These are phyloP conservation scores for Chauna torquata DNA, from an alignment of 2,113 vertebrate species.

Conservation along the genomic window DNA sequence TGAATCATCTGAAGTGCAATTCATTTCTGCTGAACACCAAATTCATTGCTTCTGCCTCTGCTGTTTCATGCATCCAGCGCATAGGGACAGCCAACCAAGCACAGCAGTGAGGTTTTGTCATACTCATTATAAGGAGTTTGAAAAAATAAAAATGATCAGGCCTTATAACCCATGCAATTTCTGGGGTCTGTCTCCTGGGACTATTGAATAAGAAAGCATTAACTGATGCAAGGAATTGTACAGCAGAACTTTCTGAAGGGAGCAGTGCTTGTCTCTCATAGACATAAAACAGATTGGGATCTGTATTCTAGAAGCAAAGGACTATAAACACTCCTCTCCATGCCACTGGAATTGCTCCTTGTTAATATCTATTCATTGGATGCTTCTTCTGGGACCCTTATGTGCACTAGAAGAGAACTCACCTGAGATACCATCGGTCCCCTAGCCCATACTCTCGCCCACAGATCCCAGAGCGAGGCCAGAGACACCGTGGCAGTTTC, in stretches of 20 bases:
- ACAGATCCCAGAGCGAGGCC: constrained; percentile 89
- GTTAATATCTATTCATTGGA: neutral
- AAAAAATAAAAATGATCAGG: neutral
- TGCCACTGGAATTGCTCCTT: neutral
- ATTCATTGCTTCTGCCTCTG: neutral
- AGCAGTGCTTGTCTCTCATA: neutral
- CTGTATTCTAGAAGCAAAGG: neutral
- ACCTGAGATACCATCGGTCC: constrained; percentile 92
- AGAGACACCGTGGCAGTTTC: constrained; percentile 88
- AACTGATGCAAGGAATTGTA: neutral
- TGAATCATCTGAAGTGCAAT: neutral
- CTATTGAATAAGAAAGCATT: neutral
- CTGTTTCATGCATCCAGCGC: neutral
- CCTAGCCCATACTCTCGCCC: constrained; percentile 85
- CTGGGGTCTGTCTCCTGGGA: neutral
- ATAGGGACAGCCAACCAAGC: neutral
- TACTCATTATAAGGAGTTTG: neutral
- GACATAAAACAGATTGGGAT: neutral
- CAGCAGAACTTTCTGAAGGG: neutral
- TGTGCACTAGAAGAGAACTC: neutral
- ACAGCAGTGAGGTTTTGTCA: neutral
- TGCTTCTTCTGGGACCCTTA: neutral
- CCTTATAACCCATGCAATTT: neutral
- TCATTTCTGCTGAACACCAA: neutral
- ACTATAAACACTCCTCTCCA: neutral